Conservation (phyloP, 53 echinoderm and acorn worm species). For the Paracentrotus lividus region DNA sequence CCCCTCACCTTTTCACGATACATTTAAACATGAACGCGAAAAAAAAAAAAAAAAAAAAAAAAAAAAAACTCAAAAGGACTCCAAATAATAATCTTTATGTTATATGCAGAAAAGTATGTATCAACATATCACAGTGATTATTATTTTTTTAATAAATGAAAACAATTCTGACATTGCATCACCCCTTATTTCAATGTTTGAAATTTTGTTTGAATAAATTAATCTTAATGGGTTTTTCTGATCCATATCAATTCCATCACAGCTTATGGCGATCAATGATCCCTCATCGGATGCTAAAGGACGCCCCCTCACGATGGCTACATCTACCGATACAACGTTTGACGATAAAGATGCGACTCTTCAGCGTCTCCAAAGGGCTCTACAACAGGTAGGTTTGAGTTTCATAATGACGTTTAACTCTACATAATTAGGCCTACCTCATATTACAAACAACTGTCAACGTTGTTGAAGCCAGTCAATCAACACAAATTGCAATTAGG, state of each 20-base stretch:
- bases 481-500: no score
- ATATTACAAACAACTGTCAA: no score
- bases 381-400: slow-evolving; percentile 46
- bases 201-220: neutral
- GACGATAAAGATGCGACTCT: slow-evolving; percentile 60
- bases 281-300: slow-evolving; percentile 30
- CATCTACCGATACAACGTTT: slow-evolving; percentile 41
- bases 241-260: neutral
- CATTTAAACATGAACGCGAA: no score
- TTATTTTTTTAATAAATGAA: neutral
- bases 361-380: slow-evolving; percentile 26
- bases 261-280: slow-evolving; percentile 54
- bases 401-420: neutral
- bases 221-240: neutral
- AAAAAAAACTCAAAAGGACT: no score
- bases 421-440: neutral
- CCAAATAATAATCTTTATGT: no score
- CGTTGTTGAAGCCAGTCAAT: no score
- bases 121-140: no score
- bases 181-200: neutral
- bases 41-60: no score
- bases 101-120: no score
- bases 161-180: neutral
- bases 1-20: no score
- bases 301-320: slow-evolving; percentile 53